Conservation (phyloP, 1,140 invertebrate genomes). For the Pararge aegeria region DNA sequence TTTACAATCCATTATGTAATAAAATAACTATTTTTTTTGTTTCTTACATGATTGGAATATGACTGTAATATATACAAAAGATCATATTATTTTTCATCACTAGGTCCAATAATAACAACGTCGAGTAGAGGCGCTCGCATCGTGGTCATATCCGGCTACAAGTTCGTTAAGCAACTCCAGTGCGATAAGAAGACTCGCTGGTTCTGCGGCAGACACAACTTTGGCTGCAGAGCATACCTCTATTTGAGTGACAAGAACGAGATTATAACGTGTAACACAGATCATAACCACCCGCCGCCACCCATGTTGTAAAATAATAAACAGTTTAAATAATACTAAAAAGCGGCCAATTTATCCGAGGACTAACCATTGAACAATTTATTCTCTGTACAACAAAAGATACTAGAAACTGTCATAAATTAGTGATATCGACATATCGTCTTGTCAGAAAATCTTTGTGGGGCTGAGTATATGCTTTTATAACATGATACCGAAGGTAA, state of each 20-base stretch:
- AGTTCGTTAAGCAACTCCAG: slow-evolving; percentile 12
- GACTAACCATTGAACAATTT: too few species aligned
- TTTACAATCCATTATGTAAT: too few species aligned
- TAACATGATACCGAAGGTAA: too few species aligned
- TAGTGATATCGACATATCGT: too few species aligned
- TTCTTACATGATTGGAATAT: too few species aligned
- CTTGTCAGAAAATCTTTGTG: too few species aligned
- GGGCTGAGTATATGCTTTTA: too few species aligned
- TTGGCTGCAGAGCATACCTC: slow-evolving; percentile 38
- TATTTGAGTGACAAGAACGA: slow-evolving; percentile 15
- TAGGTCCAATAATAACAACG: slow-evolving; percentile 13
- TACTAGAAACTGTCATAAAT: too few species aligned
- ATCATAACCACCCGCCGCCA: slow-evolving; percentile 23
- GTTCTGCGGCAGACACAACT: slow-evolving; percentile 38
- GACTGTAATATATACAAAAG: neutral
- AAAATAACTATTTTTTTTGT: too few species aligned
- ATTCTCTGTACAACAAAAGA: too few species aligned
- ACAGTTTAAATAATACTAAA: too few species aligned
- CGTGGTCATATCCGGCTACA: slow-evolving; percentile 20
- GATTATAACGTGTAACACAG: slow-evolving; percentile 26
- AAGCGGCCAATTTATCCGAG: too few species aligned
- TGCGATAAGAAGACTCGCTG: slow-evolving; percentile 27
- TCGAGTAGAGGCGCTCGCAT: slow-evolving; percentile 15
- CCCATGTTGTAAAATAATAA: neutral
- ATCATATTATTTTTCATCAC: neutral